phyloP scores from a whole-genome alignment of 64 coral and sea anemone species.

The Montipora cactus region DNA sequence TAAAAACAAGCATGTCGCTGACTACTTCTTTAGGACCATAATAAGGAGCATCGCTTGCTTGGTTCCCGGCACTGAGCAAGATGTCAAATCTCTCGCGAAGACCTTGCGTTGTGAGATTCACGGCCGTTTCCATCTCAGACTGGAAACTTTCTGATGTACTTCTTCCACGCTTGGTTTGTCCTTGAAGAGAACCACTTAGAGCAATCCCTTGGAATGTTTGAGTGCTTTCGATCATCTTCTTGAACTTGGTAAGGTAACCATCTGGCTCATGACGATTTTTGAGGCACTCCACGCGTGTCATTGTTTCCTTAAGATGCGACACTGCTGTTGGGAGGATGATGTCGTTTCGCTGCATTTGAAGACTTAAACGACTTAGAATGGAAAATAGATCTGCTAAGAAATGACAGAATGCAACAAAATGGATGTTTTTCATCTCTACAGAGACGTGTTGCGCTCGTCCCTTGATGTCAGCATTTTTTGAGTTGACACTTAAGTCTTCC shows the following conservation, averaged over 20 bases:
- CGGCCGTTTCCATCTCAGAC: no score
- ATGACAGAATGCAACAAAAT: conserved; percentile 32
- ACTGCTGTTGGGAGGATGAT: conserved; percentile 6
- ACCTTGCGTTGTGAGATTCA: no score
- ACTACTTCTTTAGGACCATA: no score
- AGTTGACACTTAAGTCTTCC: conserved; percentile 16
- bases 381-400: conserved; percentile 2
- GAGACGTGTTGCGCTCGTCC: conserved; percentile 2
- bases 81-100: no score
- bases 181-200: no score
- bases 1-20: no score
- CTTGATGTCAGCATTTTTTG: conserved; percentile 4
- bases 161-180: no score
- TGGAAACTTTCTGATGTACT: no score
- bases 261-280: neutral
- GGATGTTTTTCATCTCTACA: neutral
- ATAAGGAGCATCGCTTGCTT: no score
- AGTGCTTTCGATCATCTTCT: no score
- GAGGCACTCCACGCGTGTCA: neutral
- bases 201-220: no score
- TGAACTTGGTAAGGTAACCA: neutral
- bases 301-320: conserved; percentile 9
- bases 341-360: conserved; percentile 3
- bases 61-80: no score
- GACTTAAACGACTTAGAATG: neutral